phyloP scores from a whole-genome alignment of 1,140 invertebrate genomes.

The Lasioglossum baleicum region DNA sequence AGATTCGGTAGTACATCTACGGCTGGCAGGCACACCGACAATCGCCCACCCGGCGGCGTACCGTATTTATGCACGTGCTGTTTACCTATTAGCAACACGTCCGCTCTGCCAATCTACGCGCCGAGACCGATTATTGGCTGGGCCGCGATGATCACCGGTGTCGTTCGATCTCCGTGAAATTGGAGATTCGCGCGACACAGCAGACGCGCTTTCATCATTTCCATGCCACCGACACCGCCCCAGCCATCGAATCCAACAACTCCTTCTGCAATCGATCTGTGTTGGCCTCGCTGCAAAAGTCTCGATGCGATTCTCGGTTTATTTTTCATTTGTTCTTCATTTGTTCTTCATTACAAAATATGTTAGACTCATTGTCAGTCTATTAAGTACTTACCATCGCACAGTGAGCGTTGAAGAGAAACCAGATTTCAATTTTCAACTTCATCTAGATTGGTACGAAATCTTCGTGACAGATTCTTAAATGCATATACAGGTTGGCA shows the following conservation, averaged over 20 bases:
- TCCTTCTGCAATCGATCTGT: no score
- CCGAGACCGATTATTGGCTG: constrained; percentile 8
- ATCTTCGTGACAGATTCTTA: no score
- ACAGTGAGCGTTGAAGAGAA: no score
- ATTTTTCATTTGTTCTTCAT: no score
- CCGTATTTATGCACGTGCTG: constrained; percentile 56
- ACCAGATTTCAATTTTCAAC: no score
- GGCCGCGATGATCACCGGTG: constrained; percentile 12
- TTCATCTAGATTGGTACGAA: no score
- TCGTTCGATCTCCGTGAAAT: background rate
- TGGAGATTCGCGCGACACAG: background rate
- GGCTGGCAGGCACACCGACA: background rate
- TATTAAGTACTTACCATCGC: no score
- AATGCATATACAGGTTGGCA: no score
- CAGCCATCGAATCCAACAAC: background rate
- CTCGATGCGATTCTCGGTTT: no score
- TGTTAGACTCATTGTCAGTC: no score
- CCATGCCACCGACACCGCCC: background rate
- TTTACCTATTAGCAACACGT: constrained; percentile 60
- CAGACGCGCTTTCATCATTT: background rate
- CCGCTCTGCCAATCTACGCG: background rate
- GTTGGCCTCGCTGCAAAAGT: no score
- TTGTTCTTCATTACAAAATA: no score
- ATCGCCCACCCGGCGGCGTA: background rate
- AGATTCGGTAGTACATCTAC: constrained; percentile 33